Base-by-base conservation (phyloP, 2,797 vertebrate species). In the Sciaenops ocellatus region DNA sequence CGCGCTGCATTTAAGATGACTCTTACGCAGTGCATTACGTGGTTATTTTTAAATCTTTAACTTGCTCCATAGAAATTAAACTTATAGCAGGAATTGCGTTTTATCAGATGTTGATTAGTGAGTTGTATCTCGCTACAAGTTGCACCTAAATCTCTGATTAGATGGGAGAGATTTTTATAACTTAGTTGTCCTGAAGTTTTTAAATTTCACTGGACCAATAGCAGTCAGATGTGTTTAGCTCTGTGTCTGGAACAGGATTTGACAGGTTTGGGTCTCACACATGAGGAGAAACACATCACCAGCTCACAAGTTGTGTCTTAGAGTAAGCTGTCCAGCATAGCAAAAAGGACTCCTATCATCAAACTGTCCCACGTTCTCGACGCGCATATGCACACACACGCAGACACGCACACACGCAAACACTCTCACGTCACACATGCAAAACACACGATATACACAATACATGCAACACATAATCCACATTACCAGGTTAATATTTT, bases 221-320 rank as follows among this genome's bases (percentile, higher is more conserved):
- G 73, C 56, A 73, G 81, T 90, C 78, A 88, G 91, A 92, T 90
- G 89, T 90, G 90, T 93, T 91, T 88, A 87, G 80, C 82, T 88
- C 79, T 73, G 83, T 85, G 76, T 91, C 83, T 84, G 79, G 83
- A 79, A 83, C 54, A 79, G 76, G 86, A 85, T 84, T 85, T 18
- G 73, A 83, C 84, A 78, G 90, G 79, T 88, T 86, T 82, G 77
- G 80, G 82, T 80, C 73, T 88, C 79, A 83, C 86, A 91, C 80
- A 82, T 77, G 76, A 91, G 83, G 85, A 90, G 79, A 91, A 94
- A 92, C 92, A 91, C 93, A 93, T 94, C 91, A 95, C 94, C 94
- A 94, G 94, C 93, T 95, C 94, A 94, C 91, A 92, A 89, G 87
- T 90, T 92, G 90, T 93, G 88, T 94, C 91, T 92, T 91, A 91